These are phyloP conservation scores for Cheirogaleus major DNA, from an alignment of 2,797 vertebrate species.

Conservation along the genomic window DNA sequence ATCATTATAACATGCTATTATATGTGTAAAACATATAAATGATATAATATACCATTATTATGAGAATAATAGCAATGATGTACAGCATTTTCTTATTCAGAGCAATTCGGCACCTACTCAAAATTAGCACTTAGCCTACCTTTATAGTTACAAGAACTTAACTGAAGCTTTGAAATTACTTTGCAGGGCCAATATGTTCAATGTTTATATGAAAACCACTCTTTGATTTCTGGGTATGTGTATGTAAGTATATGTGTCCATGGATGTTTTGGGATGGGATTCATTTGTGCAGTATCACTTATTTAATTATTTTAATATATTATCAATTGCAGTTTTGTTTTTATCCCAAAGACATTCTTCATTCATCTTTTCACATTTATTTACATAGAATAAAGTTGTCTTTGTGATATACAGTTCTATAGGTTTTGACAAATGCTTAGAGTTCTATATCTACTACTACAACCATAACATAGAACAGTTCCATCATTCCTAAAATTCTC, in stretches of 20 bases:
- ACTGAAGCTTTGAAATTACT: neutral
- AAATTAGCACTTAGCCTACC: neutral
- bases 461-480: neutral
- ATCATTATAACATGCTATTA: neutral
- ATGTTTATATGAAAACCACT: neutral
- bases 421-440: neutral
- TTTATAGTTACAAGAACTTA: neutral
- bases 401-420: neutral
- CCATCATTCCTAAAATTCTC: neutral
- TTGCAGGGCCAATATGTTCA: neutral
- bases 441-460: neutral
- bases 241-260: neutral
- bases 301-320: neutral
- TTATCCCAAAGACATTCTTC: neutral
- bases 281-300: neutral
- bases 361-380: neutral
- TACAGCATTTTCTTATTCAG: neutral
- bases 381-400: neutral
- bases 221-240: neutral
- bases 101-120: neutral
- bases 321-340: neutral
- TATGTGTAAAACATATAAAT: too few relatives aligned
- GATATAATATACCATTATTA: neutral
- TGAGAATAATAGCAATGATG: neutral
- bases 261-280: neutral